These are phyloP conservation scores for Strigamia crassipes DNA, from an alignment of 2,888 invertebrate genomes.

Conservation along the genomic window DNA sequence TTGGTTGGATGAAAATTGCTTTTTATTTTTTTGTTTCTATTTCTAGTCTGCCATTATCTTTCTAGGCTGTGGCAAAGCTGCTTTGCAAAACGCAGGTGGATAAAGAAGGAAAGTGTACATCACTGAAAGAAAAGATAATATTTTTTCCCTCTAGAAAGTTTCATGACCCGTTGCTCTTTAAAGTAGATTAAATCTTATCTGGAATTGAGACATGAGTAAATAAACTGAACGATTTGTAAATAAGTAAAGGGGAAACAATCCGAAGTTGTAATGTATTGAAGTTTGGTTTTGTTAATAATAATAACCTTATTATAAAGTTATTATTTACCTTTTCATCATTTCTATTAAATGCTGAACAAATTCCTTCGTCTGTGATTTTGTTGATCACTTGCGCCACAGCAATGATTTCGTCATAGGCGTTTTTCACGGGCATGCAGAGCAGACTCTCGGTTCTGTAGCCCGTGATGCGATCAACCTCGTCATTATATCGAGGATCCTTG, in stretches of 20 bases:
- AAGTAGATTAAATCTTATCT: not conserved
- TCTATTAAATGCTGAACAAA: conserved; percentile 54
- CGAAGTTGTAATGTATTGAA: too few relatives aligned
- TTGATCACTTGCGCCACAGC: conserved; percentile 61
- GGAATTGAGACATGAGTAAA: not conserved
- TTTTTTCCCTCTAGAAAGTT: conserved; percentile 14
- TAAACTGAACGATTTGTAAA: not conserved
- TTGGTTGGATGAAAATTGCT: not conserved
- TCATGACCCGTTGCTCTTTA: conserved; percentile 20
- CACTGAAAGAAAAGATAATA: not conserved
- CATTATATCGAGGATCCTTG: conserved; percentile 62
- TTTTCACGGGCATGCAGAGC: conserved; percentile 59
- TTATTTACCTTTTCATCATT: conserved; percentile 60
- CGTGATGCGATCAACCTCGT: conserved; percentile 61
- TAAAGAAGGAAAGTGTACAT: not conserved
- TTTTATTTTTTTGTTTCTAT: not conserved
- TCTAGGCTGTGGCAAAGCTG: not conserved
- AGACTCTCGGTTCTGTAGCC: conserved; percentile 61
- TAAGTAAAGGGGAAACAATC: too few relatives aligned
- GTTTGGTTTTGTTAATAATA: not conserved
- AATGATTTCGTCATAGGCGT: conserved; percentile 58
- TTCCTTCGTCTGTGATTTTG: conserved; percentile 56
- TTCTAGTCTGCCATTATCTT: not conserved
- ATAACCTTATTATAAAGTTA: conserved; percentile 41
- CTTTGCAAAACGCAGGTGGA: not conserved